Percentiles rank a stretch among this genome's conserved stretches.
phyloP scores from a whole-genome alignment of 2,888 invertebrate species.

The Andrena minutula region DNA sequence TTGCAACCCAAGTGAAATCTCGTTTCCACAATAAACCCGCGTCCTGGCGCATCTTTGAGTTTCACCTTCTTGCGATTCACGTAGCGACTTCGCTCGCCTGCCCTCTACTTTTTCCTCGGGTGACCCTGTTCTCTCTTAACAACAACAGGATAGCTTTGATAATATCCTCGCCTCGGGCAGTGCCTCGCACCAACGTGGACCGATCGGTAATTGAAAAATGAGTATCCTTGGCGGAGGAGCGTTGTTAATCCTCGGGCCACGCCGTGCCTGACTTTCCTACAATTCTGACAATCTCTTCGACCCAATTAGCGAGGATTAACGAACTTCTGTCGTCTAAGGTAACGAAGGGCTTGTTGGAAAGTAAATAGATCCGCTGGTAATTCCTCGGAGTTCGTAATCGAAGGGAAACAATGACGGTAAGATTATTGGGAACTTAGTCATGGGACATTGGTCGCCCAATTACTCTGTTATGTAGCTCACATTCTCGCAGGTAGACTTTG shows the following conservation, averaged over 20 bases:
- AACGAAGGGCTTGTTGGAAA: constrained; percentile 41
- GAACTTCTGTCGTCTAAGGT: constrained; percentile 31
- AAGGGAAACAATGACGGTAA: constrained; percentile 13
- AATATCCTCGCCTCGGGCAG: not conserved
- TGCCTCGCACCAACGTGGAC: too few relatives aligned
- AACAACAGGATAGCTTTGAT: constrained; percentile 24
- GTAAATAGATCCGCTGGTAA: constrained; percentile 27
- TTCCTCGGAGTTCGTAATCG: constrained; percentile 38
- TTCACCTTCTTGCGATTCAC: constrained; percentile 33
- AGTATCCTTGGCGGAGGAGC: not conserved
- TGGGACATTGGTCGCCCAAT: constrained; percentile 21
- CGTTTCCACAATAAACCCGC: constrained; percentile 58
- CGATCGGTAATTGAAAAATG: not conserved
- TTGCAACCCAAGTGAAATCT: constrained; percentile 47
- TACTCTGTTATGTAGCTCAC: constrained; percentile 9
- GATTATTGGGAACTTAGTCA: constrained; percentile 18
- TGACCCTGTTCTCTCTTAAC: constrained; percentile 38
- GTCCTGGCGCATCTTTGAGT: constrained; percentile 22
- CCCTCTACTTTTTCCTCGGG: constrained; percentile 26
- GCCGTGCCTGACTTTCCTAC: constrained; percentile 4
- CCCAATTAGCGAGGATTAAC: constrained; percentile 49
- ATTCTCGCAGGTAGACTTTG: not conserved
- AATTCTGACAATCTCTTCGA: constrained; percentile 23
- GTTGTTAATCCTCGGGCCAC: not conserved
- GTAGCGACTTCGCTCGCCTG: not conserved